Percentiles rank a stretch among this genome's conserved stretches.
phyloP scores from a whole-genome alignment of 2,113 vertebrate genomes.

The Spea multiplicata region DNA sequence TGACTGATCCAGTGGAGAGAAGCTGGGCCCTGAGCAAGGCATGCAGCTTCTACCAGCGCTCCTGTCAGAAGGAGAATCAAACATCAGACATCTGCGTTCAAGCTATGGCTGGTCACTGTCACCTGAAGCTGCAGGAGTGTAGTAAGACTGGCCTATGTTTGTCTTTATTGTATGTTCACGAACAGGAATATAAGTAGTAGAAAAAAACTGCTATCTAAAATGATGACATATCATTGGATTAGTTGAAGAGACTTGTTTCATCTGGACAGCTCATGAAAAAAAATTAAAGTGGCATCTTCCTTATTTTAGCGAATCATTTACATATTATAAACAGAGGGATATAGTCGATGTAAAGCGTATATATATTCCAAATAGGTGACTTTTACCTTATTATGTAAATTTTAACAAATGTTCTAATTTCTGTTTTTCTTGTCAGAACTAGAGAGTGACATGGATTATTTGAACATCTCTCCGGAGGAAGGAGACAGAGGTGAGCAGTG shows the following conservation, averaged over 20 bases:
- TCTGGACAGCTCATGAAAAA: too few relatives aligned
- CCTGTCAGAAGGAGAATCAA: slow-evolving; percentile 60
- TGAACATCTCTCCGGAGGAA: slow-evolving; percentile 29
- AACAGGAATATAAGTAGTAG: neutral
- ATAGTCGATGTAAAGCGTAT: too few relatives aligned
- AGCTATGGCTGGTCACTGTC: slow-evolving; percentile 52
- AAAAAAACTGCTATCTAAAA: too few relatives aligned
- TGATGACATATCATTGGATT: too few relatives aligned
- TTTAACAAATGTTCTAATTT: neutral
- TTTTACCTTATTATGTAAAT: too few relatives aligned
- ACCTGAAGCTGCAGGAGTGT: slow-evolving; percentile 59
- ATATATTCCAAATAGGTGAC: too few relatives aligned
- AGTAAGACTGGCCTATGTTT: slow-evolving; percentile 52
- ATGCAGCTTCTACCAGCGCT: slow-evolving; percentile 75
- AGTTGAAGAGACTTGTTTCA: too few relatives aligned
- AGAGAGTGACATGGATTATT: slow-evolving; percentile 39
- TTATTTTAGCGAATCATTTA: too few relatives aligned
- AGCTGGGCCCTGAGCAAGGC: slow-evolving; percentile 80
- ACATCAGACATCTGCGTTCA: neutral
- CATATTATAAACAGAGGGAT: too few relatives aligned
- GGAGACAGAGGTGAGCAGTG: slow-evolving; percentile 27
- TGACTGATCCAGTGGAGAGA: slow-evolving; percentile 67
- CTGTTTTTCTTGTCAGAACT: slow-evolving; percentile 17
- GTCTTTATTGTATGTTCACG: neutral
- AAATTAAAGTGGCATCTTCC: too few relatives aligned